These are phyloP conservation scores for Rhyzopertha dominica DNA, from an alignment of 1,140 invertebrate species.

Conservation along the genomic window DNA sequence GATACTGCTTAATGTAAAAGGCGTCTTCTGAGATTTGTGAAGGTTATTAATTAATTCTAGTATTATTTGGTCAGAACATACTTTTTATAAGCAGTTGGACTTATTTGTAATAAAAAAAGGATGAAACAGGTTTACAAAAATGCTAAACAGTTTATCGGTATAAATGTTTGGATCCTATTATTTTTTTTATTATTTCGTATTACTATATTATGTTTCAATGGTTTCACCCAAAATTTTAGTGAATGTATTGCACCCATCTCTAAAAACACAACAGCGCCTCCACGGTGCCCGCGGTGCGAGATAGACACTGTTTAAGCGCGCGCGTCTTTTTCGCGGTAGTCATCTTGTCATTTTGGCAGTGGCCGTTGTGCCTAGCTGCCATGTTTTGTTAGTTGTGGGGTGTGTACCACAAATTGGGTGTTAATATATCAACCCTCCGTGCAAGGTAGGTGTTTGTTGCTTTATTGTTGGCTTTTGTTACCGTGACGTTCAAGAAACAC, in stretches of 20 bases:
- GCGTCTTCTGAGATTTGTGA: not conserved
- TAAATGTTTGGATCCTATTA: too few relatives aligned
- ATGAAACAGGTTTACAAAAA: too few relatives aligned
- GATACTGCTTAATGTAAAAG: not conserved
- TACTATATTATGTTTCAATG: not conserved
- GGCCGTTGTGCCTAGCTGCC: conserved; percentile 32
- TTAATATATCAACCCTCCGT: too few relatives aligned
- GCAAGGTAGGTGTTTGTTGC: too few relatives aligned
- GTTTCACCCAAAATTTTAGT: not conserved
- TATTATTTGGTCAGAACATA: too few relatives aligned
- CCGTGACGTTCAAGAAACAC: conserved; percentile 23
- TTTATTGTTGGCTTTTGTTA: too few relatives aligned
- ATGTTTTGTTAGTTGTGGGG: conserved; percentile 30
- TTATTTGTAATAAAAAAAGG: too few relatives aligned
- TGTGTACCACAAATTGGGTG: too few relatives aligned
- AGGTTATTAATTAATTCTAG: too few relatives aligned
- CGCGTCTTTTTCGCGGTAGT: conserved; percentile 31
- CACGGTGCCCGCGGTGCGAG: not conserved
- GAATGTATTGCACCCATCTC: not conserved
- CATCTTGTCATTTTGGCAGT: conserved; percentile 28
- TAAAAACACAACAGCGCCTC: conserved; percentile 7
- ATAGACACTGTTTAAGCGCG: conserved; percentile 7
- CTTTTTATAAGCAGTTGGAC: too few relatives aligned
- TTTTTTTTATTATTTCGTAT: too few relatives aligned
- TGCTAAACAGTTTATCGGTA: too few relatives aligned